Evolutionary conservation across 2,797 vertebrate species (phyloP).

Genomic region (Dendrocincla fuliginosa): DNA sequence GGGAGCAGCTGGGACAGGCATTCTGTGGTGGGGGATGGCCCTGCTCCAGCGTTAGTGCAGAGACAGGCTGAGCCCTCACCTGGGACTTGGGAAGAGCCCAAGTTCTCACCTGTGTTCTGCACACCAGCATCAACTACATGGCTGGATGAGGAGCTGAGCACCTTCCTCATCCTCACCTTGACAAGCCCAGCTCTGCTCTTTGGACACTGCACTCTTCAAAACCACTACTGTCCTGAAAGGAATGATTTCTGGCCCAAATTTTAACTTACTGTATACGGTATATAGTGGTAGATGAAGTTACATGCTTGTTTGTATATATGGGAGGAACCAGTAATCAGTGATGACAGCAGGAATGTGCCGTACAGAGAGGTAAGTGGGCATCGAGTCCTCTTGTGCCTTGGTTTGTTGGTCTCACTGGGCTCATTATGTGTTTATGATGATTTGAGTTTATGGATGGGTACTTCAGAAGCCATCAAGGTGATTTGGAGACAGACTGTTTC

Average conservation of each 20-base stretch:
- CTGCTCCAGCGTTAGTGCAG: not conserved
- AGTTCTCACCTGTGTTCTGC: not conserved
- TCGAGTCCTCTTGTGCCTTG: rapidly evolving
- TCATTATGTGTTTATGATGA: not conserved
- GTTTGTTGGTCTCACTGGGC: not conserved
- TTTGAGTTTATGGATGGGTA: not conserved
- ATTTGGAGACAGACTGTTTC: not conserved
- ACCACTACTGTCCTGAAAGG: not conserved
- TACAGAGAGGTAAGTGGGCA: not conserved
- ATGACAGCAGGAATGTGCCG: rapidly evolving
- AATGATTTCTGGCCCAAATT: not conserved
- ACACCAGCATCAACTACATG: rapidly evolving
- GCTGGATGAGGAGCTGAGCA: rapidly evolving
- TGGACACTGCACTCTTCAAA: not conserved
- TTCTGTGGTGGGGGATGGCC: not conserved
- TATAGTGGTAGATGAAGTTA: not conserved
- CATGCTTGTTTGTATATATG: not conserved
- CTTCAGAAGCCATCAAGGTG: not conserved
- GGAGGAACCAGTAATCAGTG: not conserved
- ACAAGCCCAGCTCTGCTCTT: not conserved
- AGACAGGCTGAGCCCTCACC: not conserved
- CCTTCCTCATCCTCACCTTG: not conserved
- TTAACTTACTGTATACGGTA: not conserved
- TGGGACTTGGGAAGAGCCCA: slow-evolving; percentile 29
- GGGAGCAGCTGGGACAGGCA: not conserved